Conservation (phyloP, 2,113 vertebrate genomes). For the Tylochromis polylepis region DNA sequence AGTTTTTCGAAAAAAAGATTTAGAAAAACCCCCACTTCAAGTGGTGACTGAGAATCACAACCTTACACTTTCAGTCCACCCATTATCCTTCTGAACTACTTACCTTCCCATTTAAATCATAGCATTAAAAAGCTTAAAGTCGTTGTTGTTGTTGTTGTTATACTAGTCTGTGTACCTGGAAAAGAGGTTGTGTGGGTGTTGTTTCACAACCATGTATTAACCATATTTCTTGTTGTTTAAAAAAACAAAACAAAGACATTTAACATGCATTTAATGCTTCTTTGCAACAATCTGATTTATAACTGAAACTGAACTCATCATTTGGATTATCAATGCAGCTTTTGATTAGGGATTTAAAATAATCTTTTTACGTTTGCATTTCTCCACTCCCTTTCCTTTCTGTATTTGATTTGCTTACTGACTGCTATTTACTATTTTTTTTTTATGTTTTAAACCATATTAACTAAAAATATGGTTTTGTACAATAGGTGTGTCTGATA, state of each 20-base stretch:
- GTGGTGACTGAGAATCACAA: background rate
- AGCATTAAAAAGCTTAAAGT: background rate
- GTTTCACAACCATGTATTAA: background rate
- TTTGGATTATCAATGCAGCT: background rate
- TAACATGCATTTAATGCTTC: background rate
- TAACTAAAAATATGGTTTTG: background rate
- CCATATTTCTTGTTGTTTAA: background rate
- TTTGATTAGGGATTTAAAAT: background rate
- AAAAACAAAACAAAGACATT: rapidly evolving
- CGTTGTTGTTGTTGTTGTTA: background rate
- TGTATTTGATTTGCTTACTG: background rate
- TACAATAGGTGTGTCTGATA: background rate
- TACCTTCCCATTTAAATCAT: background rate
- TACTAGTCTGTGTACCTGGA: background rate
- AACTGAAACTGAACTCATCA: background rate
- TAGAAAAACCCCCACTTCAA: background rate
- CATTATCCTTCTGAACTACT: background rate
- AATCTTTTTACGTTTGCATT: background rate
- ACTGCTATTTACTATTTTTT: background rate
- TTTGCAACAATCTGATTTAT: too few relatives aligned
- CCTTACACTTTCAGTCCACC: background rate
- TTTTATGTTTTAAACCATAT: background rate
- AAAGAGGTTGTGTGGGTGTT: background rate
- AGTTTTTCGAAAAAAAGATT: background rate
- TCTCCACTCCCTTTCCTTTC: rapidly evolving